Base-by-base conservation (phyloP, 2,888 invertebrate genomes). In the Andricus curvator region DNA sequence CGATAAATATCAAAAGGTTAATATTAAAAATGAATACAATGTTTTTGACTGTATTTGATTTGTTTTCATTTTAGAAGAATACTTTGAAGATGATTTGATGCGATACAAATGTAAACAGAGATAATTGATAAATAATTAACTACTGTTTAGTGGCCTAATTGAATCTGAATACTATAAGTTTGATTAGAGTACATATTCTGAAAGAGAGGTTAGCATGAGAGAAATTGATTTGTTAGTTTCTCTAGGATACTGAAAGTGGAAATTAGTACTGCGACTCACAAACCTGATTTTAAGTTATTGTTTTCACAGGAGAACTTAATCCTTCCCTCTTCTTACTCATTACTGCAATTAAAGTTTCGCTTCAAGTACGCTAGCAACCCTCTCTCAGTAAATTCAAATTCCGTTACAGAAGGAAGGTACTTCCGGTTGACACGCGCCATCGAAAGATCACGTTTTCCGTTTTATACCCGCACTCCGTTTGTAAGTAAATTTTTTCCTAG, bases 361-460 rank as follows among this genome's bases (percentile, higher is more conserved):
- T 56, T 74, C 33, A 44, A 68, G n/a, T 51, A 37, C 25, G 44
- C 37, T 9, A 20, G 51, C 6, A 48, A 25, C 82, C 81, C 81
- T 80, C 74, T 74, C 78, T 74, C 78, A 77, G 74, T 82, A 82
- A 84, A 82, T 78, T 84, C 80, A 74, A 64, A 83, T 84, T 84
- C 82, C 83, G 83, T 80, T 81, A 56, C 56, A 81, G 67, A 78
- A 37, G 74, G 80, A 70, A 82, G 81, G 78, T 62, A 83, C 79
- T 84, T 84, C 84, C 84, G 79, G 80, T 48, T 68, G 77, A 51
- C 77, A 80, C 68, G 81, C 65, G 64, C 64, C 74, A 80, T 82
- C 81, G 56, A 76, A 65, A 78, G 80, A 81, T 82, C 81, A 82
- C 83, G 82, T 80, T 81, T 79, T 82, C 77, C 67, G 76, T 77